These are phyloP conservation scores for Anseranas semipalmata DNA, from an alignment of 2,113 vertebrate species.

Conservation along the genomic window DNA sequence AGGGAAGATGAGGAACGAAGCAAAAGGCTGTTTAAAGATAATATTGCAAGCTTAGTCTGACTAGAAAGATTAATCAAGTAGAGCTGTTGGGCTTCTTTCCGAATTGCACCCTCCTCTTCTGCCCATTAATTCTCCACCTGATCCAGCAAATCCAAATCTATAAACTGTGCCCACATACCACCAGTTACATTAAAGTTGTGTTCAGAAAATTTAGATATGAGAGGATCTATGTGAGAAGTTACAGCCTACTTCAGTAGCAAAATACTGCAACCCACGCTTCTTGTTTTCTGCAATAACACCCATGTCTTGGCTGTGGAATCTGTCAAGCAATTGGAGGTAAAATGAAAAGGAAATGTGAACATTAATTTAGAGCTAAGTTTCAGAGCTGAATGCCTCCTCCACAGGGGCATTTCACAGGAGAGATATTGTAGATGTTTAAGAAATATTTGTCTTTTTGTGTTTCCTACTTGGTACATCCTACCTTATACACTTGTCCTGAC, in stretches of 20 bases:
- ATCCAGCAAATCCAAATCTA: background rate
- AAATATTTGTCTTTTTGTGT: background rate
- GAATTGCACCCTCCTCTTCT: background rate
- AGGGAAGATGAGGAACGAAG: background rate
- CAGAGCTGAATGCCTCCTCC: background rate
- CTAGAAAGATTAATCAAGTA: background rate
- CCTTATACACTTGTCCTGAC: background rate
- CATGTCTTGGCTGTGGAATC: background rate
- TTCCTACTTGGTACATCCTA: background rate
- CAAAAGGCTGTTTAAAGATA: background rate
- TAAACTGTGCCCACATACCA: background rate
- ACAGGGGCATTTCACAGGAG: background rate
- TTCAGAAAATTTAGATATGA: background rate
- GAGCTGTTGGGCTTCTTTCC: background rate
- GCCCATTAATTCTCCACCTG: background rate
- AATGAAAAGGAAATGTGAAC: background rate
- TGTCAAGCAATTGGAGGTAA: background rate
- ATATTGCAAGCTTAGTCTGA: background rate
- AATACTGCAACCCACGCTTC: background rate
- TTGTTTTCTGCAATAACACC: background rate
- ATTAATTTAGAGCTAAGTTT: background rate
- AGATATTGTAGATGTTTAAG: background rate
- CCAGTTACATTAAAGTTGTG: background rate
- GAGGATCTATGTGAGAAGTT: background rate
- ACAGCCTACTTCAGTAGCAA: background rate